Evolutionary conservation across 2,797 vertebrate species (phyloP).

Genomic region (Phrynocephalus guinanensis): DNA sequence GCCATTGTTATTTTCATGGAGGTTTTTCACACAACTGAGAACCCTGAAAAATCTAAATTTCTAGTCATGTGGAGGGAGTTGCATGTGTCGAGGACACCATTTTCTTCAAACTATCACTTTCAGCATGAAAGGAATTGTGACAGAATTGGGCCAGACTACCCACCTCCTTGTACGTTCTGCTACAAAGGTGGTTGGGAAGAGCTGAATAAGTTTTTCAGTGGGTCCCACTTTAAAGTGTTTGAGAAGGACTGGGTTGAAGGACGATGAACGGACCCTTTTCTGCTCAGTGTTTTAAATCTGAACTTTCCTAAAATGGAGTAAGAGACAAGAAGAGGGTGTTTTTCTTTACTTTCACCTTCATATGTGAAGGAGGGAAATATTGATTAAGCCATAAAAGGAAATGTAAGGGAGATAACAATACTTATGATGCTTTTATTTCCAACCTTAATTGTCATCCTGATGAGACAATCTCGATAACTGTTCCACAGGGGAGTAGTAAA

Average conservation of each 20-base stretch:
- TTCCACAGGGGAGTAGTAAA: slow-evolving; percentile 17
- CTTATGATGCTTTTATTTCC: slow-evolving; percentile 30
- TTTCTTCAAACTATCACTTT: no score
- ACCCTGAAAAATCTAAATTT: no score
- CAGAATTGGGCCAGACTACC: no score
- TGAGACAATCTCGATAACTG: slow-evolving; percentile 30
- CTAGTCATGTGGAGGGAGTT: no score
- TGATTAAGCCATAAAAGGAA: neutral
- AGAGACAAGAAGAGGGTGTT: neutral
- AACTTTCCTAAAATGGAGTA: slow-evolving; percentile 43
- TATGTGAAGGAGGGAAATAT: slow-evolving; percentile 32
- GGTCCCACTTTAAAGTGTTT: neutral
- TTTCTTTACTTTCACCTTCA: slow-evolving; percentile 18
- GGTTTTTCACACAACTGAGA: no score
- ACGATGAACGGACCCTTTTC: slow-evolving; percentile 14
- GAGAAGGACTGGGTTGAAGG: neutral
- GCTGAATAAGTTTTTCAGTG: neutral
- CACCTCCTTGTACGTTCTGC: no score
- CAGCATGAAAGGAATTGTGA: no score
- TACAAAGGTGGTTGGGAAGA: neutral
- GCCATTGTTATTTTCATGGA: no score
- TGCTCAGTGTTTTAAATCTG: slow-evolving; percentile 36
- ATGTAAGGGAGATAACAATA: slow-evolving; percentile 7
- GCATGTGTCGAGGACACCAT: no score
- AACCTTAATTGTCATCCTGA: slow-evolving; percentile 44